These are phyloP conservation scores for Strigamia transsilvanica DNA, from an alignment of 2,888 invertebrate genomes.

Conservation along the genomic window DNA sequence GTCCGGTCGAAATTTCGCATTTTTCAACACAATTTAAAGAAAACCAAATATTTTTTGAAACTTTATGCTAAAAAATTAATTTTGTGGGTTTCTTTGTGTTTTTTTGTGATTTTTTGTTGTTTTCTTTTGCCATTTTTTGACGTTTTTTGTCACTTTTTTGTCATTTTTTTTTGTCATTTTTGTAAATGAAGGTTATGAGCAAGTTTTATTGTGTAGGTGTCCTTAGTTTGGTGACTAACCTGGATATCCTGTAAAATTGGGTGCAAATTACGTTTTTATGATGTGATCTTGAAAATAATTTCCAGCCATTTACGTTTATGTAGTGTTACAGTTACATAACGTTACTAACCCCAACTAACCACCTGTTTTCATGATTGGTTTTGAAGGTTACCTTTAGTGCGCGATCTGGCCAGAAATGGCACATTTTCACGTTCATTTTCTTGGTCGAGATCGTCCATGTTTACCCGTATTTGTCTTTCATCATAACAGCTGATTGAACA, in stretches of 20 bases:
- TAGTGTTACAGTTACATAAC: too few relatives aligned
- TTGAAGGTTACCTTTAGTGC: not conserved
- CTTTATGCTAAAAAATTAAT: too few relatives aligned
- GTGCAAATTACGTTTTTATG: too few relatives aligned
- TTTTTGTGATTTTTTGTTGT: too few relatives aligned
- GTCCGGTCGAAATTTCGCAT: too few relatives aligned
- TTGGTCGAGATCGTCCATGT: conserved; percentile 10
- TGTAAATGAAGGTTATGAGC: not conserved
- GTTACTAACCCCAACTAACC: too few relatives aligned
- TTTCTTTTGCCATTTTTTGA: too few relatives aligned
- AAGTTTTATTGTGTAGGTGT: not conserved
- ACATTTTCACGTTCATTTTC: not conserved
- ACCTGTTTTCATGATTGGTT: not conserved
- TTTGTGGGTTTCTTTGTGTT: too few relatives aligned
- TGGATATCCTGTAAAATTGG: not conserved
- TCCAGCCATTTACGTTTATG: not conserved
- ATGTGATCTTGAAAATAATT: too few relatives aligned
- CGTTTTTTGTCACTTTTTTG: not conserved
- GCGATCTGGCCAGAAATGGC: not conserved
- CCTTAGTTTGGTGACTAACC: conserved; percentile 10
- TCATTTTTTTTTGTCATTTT: not conserved
- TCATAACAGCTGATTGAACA: conserved; percentile 20
- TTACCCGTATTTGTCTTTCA: not conserved
- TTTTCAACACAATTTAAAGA: too few relatives aligned
- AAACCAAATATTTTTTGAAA: too few relatives aligned